phyloP scores from a whole-genome alignment of 2,797 vertebrate genomes.

The Sparus aurata region DNA sequence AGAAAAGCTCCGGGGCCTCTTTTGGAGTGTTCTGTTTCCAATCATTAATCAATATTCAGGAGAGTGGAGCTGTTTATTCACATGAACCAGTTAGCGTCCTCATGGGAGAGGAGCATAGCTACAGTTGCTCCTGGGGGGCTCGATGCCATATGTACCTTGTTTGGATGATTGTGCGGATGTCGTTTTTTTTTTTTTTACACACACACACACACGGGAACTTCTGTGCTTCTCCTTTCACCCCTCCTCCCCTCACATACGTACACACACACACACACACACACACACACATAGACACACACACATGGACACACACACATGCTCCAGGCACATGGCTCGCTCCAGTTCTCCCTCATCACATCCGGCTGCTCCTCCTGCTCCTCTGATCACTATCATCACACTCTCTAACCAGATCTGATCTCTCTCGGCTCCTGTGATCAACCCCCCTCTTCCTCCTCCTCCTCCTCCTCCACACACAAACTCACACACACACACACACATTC shows the following conservation, averaged over 20 bases:
- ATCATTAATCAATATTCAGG: slow-evolving; percentile 74
- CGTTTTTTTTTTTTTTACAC: too few relatives aligned
- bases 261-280: slow-evolving; percentile 19
- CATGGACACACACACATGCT: slow-evolving; percentile 35
- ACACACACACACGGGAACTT: slow-evolving; percentile 32
- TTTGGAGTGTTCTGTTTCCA: slow-evolving; percentile 66
- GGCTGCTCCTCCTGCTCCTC: slow-evolving; percentile 60
- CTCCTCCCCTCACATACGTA: not conserved
- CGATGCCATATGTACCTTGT: slow-evolving; percentile 66
- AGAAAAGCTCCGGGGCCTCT: slow-evolving; percentile 61
- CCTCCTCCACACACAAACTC: too few relatives aligned
- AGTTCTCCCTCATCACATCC: slow-evolving; percentile 66
- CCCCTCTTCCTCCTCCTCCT: not conserved
- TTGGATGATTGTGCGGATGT: slow-evolving; percentile 27
- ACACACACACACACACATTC: not conserved
- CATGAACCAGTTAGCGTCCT: slow-evolving; percentile 67
- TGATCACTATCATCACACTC: slow-evolving; percentile 60
- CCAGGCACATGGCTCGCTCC: slow-evolving; percentile 59
- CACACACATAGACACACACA: slow-evolving; percentile 30
- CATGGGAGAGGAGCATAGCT: slow-evolving; percentile 63
- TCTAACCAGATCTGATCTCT: slow-evolving; percentile 57
- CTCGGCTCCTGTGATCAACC: slow-evolving; percentile 43
- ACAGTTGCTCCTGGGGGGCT: slow-evolving; percentile 59
- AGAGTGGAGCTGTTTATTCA: slow-evolving; percentile 68
- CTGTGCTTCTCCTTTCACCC: slow-evolving; percentile 24